Evolutionary conservation across 2,797 vertebrate genomes (phyloP), one percentile per base, ranked within the genome.

Genomic region (Taenioides sp.): DNA sequence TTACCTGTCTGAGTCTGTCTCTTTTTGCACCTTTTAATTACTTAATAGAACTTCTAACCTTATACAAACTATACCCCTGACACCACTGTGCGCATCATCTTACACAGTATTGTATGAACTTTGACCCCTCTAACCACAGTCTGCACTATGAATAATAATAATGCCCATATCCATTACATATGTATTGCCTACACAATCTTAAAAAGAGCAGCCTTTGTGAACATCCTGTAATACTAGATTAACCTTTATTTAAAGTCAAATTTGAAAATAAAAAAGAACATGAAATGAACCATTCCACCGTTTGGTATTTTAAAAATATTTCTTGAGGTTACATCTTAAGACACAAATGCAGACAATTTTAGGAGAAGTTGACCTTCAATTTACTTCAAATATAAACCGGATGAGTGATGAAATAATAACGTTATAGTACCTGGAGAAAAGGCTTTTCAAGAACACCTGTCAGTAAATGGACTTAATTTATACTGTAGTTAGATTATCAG

Each of bases 111-210:
- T 65, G 63, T 28, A 18, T 65, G 22, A 65, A 23, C 43, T 65
- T 65, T 65, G 64, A 65, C 64, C 64, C 22, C 20, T 11, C 43
- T 49, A 65, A 65, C 64, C 64, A 50, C 64, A 65, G 20, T 5
- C 37, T 23, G 14, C 11, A 27, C 23, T 47, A 4, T 63, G 61
- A 37, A 47, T 47, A 64, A 64, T 64, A 43, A 64, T 64, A 43
- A 23, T 37, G 34, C n/a, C 61, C 37, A 63, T 49, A 49, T 65
- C 63, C 17, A 50, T 65, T 50, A 65, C 25, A 28, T 31, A 14
- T 11, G 14, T 27, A 59, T 10, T 10, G 9, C 34, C 34, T 22
- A 2, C 2, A 23, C 23, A 65, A 25, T 65, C 23, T 49, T 25
- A 43, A 34, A 37, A 40, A 37, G 20, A 63, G 61, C 61, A 63